phyloP scores from a whole-genome alignment of 2,797 vertebrate species.

The Fistularia tabacaria region DNA sequence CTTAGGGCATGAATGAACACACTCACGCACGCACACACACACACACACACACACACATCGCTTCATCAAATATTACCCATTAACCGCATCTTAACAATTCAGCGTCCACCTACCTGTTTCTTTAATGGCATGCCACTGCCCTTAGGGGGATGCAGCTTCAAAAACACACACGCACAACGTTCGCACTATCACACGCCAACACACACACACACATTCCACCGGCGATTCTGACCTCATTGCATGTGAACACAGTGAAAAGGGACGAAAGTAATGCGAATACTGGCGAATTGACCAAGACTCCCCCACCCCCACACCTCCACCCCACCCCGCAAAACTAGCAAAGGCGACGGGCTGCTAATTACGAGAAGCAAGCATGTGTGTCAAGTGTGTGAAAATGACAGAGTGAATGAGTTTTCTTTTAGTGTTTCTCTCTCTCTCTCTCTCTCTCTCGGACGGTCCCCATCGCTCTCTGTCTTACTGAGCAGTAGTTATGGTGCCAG shows the following conservation, averaged over 20 bases:
- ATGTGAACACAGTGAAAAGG: conserved; percentile 11
- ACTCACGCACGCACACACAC: conserved; percentile 18
- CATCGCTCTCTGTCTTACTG: conserved; percentile 52
- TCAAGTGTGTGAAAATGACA: conserved; percentile 49
- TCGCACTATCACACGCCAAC: conserved; percentile 4
- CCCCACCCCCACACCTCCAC: conserved; percentile 2
- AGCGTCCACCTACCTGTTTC: conserved; percentile 63
- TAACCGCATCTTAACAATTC: conserved; percentile 15
- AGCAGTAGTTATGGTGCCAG: conserved; percentile 67
- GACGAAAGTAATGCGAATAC: conserved; percentile 32
- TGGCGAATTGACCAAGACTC: conserved; percentile 16
- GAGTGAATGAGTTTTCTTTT: conserved; percentile 53
- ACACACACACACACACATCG: conserved; percentile 10
- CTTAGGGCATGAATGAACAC: conserved; percentile 50
- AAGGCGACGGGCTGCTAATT: conserved; percentile 58
- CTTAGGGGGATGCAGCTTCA: conserved; percentile 48
- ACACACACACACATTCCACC: conserved; percentile 42
- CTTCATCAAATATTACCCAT: background rate
- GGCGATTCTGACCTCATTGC: conserved; percentile 47
- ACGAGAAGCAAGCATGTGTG: conserved; percentile 57
- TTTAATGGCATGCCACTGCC: conserved; percentile 64
- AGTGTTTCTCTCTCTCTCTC: conserved; percentile 33
- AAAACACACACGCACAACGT: conserved; percentile 15
- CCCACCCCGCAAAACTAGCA: conserved; percentile 36
- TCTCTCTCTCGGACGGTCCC: conserved; percentile 7